Evolutionary conservation across 37 sponge, comb jelly and placozoan genomes (phyloP).

Genomic region (Beroe ovata): DNA sequence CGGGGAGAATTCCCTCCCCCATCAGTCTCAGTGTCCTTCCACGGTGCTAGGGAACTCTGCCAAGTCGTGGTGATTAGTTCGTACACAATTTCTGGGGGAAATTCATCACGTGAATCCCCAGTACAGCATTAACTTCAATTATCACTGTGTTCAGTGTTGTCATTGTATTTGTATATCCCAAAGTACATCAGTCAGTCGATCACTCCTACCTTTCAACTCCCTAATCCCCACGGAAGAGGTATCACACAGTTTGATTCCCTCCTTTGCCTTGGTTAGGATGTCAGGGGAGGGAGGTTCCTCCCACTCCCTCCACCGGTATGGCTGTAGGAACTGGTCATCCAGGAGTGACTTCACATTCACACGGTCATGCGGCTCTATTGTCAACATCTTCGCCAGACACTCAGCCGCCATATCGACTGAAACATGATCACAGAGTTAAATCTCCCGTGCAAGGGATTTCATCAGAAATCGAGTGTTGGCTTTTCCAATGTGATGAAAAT

Average conservation of each 20-base stretch:
- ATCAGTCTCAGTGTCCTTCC: background rate
- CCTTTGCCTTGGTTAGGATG: background rate
- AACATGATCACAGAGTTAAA: too few relatives aligned
- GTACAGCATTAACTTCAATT: too few relatives aligned
- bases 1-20: background rate
- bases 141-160: too few relatives aligned
- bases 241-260: background rate
- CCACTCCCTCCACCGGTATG: constrained; percentile 6
- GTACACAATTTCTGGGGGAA: constrained; percentile 18
- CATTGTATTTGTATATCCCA: too few relatives aligned
- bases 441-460: too few relatives aligned
- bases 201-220: constrained; percentile 22
- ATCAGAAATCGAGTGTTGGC: too few relatives aligned
- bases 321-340: constrained; percentile 12
- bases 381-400: constrained; percentile 33
- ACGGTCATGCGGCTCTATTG: background rate
- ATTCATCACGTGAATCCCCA: too few relatives aligned
- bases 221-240: constrained; percentile 26
- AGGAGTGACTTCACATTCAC: background rate
- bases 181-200: too few relatives aligned
- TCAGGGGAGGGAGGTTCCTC: background rate
- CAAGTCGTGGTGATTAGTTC: constrained; percentile 25
- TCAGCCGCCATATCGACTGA: constrained; percentile 25
- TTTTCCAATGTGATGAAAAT: too few relatives aligned
- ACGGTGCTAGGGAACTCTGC: constrained; percentile 34